Base-by-base conservation (phyloP, 1,140 invertebrate genomes). In the Gyrodactylus bullatarudis region DNA sequence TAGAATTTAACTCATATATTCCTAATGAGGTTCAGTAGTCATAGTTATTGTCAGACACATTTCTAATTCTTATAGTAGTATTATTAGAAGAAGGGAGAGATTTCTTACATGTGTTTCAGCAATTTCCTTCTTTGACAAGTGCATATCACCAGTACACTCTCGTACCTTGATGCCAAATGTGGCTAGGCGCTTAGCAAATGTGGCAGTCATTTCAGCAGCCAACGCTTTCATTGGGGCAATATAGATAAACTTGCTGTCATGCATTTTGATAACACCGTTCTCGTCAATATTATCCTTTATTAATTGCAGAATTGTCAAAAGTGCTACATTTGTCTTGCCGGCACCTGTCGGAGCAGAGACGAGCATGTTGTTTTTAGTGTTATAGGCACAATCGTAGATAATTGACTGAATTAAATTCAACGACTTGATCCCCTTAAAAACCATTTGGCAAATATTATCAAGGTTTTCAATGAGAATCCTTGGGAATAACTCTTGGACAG, bases 211-310 rank as follows among this genome's bases (percentile, higher is more conserved):
- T 84, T 99, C 95, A 26, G 91, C 86, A 0, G 94, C 94, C 22
- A 99, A 80, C 0, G 95, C 94, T 83, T 98, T 99, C 94, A 99
- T 99, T 16, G 95, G 95, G 0, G 93, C 92, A 74, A 98, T 88
- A 81, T 99, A 99, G 22, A 99, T 87, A 77, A 99, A 93, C 83
- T 97, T 97, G 80, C 97, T 98, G 77, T 91, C 85, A 82, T 94
- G 86, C 78, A 87, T 88, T 80, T 87, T 86, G 74, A 96, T 87
- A 1, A 88, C 78, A 23, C 82, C 83, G 21, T 69, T 26, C 26
- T 79, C 76, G 1, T 75, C 85, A 70, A 91, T 86, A 78, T 94
- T 86, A 75, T 88, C 86, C 76, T 87, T 87, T 19, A 98, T 86
- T 77, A 91, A 87, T 81, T 93, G 87, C 0, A 95, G 83, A 68